Conservation (phyloP, 2,113 vertebrate species). For the Datnioides undecimradiatus region DNA sequence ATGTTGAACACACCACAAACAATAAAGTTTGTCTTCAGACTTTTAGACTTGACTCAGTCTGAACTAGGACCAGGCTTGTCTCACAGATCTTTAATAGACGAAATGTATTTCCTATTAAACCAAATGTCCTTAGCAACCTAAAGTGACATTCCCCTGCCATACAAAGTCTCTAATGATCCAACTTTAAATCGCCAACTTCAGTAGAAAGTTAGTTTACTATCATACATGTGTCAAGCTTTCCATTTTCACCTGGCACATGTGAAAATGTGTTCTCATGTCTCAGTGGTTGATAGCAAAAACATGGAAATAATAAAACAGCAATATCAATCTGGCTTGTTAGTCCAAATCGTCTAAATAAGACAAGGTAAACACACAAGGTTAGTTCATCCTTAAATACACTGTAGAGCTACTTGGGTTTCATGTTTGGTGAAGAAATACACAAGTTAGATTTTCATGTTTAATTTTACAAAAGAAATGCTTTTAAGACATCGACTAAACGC, state of each 20-base stretch:
- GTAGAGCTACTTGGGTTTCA: neutral
- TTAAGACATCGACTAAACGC: too few species aligned
- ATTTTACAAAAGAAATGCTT: too few species aligned
- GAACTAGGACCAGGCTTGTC: neutral
- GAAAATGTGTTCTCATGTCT: too few species aligned
- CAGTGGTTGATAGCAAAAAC: too few species aligned
- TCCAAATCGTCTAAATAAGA: neutral
- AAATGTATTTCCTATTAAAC: neutral
- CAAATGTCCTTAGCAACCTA: too few species aligned
- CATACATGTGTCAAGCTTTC: too few species aligned
- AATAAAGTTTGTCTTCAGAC: conserved; percentile 21
- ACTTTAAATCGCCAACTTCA: too few species aligned
- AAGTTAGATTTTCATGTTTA: neutral
- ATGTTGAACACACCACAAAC: conserved; percentile 32
- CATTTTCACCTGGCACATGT: too few species aligned
- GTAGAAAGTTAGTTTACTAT: too few species aligned
- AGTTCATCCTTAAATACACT: too few species aligned
- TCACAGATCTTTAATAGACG: neutral
- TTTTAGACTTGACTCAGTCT: conserved; percentile 10
- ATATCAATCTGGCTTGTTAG: neutral
- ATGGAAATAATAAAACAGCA: too few species aligned
- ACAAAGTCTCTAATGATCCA: neutral
- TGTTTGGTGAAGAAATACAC: neutral
- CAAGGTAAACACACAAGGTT: neutral
- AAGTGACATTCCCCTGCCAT: too few species aligned